Base-by-base conservation (phyloP, 2,888 invertebrate species). In the Machimus atricapillus region DNA sequence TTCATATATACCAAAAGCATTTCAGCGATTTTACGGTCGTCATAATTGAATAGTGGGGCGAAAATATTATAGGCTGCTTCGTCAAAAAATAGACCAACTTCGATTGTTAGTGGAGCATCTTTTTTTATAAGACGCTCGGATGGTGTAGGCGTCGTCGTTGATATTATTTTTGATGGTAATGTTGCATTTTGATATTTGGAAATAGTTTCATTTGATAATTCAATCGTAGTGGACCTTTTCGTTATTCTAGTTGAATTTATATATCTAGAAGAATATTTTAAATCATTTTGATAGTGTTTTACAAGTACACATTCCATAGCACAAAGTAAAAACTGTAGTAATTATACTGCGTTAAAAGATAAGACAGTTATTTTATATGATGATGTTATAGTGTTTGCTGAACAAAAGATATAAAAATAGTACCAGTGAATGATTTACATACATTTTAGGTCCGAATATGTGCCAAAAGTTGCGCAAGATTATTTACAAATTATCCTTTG, bases 1-100 rank as follows among this genome's bases (percentile, higher is more conserved):
- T 96, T 96, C 89, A 96, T 94, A 90, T 96, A 96, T 14, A 96
- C 96, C 87, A 97, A 91, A n/a, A 96, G 92, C 95, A 96, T 95
- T 90, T 96, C 95, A 52, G 95, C 93, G 76, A 96, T 91, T 90
- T 95, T 94, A 14, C 93, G 93, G 88, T 96, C 95, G 90, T 95
- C 94, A 89, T 94, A 93, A 89, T 94, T 94, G 88, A 96, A 94
- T 90, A 94, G 95, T 0, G 96, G 95, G 16, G 95, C 92, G 91
- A 96, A 96, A 43, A 95, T 94, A 90, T 94, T 94, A 90, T 96
- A 96, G 0, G 94, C 96, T 0, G 96, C 94, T 90, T 95, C 95
- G 90, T 96, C 96, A 89, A 96, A 94, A 91, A 96, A 96, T 73
- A 96, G 91, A 0, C 96, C 96, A 83, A 96, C 92, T 91, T 97